Conservation (phyloP, 2,888 invertebrate genomes). For the Polydrusus pterygomalis region DNA sequence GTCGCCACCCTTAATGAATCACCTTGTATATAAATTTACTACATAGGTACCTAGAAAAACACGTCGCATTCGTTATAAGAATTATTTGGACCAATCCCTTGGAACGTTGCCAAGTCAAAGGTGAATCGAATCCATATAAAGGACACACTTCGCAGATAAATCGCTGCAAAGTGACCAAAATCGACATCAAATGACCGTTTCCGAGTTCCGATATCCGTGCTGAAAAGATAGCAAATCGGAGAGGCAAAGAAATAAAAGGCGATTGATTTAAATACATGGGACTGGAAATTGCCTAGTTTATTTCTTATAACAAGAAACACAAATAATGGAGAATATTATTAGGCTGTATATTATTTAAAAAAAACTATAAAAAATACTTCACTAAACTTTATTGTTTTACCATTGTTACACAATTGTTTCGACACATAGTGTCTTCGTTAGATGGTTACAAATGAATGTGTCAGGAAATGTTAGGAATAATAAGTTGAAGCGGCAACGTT, state of each 20-base stretch:
- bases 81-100: not conserved
- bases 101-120: conserved; percentile 31
- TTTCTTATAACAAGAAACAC: not conserved
- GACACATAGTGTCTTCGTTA: too few relatives aligned
- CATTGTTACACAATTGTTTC: too few relatives aligned
- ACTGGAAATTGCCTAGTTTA: not conserved
- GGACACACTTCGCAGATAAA: conserved; percentile 11
- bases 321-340: not conserved
- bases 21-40: too few relatives aligned
- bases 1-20: too few relatives aligned
- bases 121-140: conserved; percentile 32
- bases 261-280: conserved; percentile 14
- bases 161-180: conserved; percentile 22
- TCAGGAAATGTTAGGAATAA: too few relatives aligned
- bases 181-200: conserved; percentile 10
- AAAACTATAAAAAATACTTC: too few relatives aligned
- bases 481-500: too few relatives aligned
- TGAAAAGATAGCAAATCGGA: not conserved
- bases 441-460: too few relatives aligned
- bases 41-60: not conserved
- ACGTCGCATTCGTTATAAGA: not conserved
- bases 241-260: conserved; percentile 4
- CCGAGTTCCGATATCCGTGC: not conserved
- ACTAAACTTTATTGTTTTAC: too few relatives aligned
- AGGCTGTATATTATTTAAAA: not conserved